These are phyloP conservation scores for Hydractinia symbiolongicarpus DNA, from an alignment of 30 jellyfish, hydroid and myxozoan species.

Conservation along the genomic window DNA sequence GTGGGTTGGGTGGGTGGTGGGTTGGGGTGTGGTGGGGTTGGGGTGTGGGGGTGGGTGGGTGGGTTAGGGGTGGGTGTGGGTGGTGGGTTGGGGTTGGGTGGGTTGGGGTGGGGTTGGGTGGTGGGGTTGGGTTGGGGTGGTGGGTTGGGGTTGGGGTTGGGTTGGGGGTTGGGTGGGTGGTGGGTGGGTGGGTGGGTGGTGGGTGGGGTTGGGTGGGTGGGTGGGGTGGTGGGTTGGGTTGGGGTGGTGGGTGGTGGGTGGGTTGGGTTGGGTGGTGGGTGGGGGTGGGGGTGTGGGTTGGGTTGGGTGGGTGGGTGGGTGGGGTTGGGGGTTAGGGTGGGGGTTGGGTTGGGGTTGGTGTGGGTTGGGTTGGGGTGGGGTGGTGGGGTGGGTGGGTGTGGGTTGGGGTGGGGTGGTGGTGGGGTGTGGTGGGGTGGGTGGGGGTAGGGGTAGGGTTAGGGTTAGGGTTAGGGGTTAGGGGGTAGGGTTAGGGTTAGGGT, in stretches of 20 bases:
- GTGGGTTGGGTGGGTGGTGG: conserved; percentile 48
- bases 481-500: conserved; percentile 33
- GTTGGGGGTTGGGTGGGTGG: background rate
- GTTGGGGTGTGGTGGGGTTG: conserved; percentile 48
- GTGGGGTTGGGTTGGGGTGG: background rate
- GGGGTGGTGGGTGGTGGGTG: conserved; percentile 36
- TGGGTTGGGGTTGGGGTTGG: background rate
- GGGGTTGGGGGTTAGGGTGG: conserved; percentile 29
- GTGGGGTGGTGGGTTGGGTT: conserved; percentile 36
- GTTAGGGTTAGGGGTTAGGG: conserved; percentile 53
- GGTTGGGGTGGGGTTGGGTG: background rate
- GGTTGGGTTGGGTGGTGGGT: conserved; percentile 39
- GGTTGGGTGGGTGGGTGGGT: conserved; percentile 50
- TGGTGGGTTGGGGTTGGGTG: conserved; percentile 27
- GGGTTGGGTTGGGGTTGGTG: conserved; percentile 35
- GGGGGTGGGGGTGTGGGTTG: conserved; percentile 29
- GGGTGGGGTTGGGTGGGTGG: conserved; percentile 37
- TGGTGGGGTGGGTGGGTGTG: conserved; percentile 6
- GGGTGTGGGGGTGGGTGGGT: conserved; percentile 44
- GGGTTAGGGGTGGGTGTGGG: conserved; percentile 56
- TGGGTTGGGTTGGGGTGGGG: conserved; percentile 38
- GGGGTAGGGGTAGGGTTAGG: conserved; percentile 45
- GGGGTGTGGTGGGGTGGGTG: conserved; percentile 25
- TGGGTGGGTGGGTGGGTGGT: conserved; percentile 32
- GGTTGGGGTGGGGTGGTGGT: background rate